Base-by-base conservation (phyloP, 2,113 vertebrate genomes). In the Panurus biarmicus region DNA sequence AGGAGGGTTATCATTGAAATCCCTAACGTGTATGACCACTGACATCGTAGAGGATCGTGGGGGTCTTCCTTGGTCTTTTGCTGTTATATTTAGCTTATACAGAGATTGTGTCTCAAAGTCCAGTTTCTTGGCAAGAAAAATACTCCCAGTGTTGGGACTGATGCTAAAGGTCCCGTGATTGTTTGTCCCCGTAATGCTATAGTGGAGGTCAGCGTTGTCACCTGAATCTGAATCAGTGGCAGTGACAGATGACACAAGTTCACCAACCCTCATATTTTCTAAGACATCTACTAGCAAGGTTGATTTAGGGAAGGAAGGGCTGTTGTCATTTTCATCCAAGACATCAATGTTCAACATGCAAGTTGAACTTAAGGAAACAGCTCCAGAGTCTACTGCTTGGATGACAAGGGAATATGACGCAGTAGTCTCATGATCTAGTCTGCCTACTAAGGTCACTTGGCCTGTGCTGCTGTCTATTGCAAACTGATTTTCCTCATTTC, bases 1-100 rank as follows among this genome's bases (percentile, higher is more conserved):
- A 8, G 99, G 99, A 50, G 99, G 98, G 45, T 99, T 99, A 95
- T 99, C 99, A 33, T 99, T 99, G 88, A 99, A 99, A 94, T 99
- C 99, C 87, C 99, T 97, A 58, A 99, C 98, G 0, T 99, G 98
- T 75, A 99, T 99, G 12, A 99, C 96, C 64, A 99, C 98, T 1
- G 99, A 99, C 90, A 99, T 98, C 0, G 98, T 99, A 5, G 99
- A 98, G 12, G 99, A 99, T 50, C 98, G 98, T 0, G 98, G 97
- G 2, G 99, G 99, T 57, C 98, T 98, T 31, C 99, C 99, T 38
- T 98, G 98, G 95, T 99, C 99, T 90, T 98, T 98, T 0, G 99
- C 99, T 0, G 99, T 99, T 95, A 99, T 98, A 77, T 99, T 99
- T 60, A 99, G 96, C 89, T 98, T 99, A 95, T 99, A 99, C 61